Conservation (phyloP, 1,140 invertebrate species). For the Laupala kohalensis region DNA sequence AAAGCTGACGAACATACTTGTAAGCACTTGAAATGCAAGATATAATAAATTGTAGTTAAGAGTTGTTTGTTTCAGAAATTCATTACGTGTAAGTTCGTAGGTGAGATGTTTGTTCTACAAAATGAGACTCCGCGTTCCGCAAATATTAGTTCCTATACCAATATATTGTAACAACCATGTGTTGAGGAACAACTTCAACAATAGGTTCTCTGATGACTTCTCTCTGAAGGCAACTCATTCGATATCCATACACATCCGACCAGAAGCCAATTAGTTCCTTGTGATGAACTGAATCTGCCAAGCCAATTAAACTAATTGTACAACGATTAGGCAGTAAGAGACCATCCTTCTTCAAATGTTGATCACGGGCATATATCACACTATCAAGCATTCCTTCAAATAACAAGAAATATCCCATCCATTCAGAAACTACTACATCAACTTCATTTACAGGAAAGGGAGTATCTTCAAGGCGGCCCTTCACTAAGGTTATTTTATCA, state of each 20-base stretch:
- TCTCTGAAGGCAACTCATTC: constrained; percentile 87
- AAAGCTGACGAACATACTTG: no score
- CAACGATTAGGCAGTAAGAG: constrained; percentile 80
- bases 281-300: constrained; percentile 71
- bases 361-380: constrained; percentile 80
- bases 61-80: no score
- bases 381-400: constrained; percentile 97
- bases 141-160: no score
- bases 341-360: constrained; percentile 71
- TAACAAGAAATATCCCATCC: constrained; percentile 98
- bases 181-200: constrained; percentile 67
- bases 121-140: no score
- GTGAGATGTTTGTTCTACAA: no score
- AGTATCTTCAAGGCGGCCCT: constrained; percentile 83
- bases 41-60: no score
- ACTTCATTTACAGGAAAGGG: constrained; percentile 69
- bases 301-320: constrained; percentile 74
- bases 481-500: constrained; percentile 60
- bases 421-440: constrained; percentile 95
- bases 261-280: constrained; percentile 71
- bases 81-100: no score
- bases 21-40: no score
- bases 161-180: constrained; percentile 69
- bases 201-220: constrained; percentile 81
- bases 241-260: constrained; percentile 95